Evolutionary conservation across 2,113 vertebrate genomes (phyloP).

Genomic region (Chaenocephalus aceratus): DNA sequence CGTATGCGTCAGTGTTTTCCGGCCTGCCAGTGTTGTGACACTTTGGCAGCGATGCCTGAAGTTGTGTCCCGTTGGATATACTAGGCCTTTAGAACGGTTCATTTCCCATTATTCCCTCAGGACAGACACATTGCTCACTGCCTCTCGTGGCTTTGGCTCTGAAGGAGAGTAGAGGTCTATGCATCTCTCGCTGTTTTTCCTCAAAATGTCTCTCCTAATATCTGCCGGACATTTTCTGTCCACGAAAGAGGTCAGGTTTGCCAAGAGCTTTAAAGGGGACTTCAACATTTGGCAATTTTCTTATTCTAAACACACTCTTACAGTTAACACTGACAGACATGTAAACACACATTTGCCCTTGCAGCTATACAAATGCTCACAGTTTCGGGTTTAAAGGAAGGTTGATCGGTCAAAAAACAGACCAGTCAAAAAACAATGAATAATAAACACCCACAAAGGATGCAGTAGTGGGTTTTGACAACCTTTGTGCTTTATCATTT

Average conservation of each 20-base stretch:
- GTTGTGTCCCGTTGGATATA: conserved; percentile 60
- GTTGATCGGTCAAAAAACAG: background rate
- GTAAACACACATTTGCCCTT: conserved; percentile 8
- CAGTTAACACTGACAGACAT: background rate
- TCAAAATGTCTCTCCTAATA: background rate
- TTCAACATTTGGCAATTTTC: conserved; percentile 11
- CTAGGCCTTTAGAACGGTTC: conserved; percentile 64
- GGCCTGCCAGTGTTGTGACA: conserved; percentile 56
- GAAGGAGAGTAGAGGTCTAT: conserved; percentile 51
- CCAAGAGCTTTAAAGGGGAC: conserved; percentile 11
- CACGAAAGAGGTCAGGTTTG: conserved; percentile 4
- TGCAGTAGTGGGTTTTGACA: background rate
- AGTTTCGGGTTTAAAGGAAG: conserved; percentile 4
- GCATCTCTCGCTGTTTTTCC: conserved; percentile 10
- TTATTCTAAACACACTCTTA: background rate
- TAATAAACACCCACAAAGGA: conserved; percentile 12
- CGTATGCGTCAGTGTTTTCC: conserved; percentile 33
- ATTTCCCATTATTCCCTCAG: conserved; percentile 65
- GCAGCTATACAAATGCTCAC: background rate
- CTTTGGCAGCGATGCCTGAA: conserved; percentile 60
- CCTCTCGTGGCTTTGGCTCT: conserved; percentile 43
- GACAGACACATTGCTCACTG: conserved; percentile 59
- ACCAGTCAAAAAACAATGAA: conserved; percentile 1
- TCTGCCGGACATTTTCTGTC: conserved; percentile 16
- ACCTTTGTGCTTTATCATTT: background rate